A percentile compares a stretch with the other conserved stretches of the same genome.
Conservation (phyloP, 2,113 vertebrate genomes). For the Cyanocitta stelleri region DNA sequence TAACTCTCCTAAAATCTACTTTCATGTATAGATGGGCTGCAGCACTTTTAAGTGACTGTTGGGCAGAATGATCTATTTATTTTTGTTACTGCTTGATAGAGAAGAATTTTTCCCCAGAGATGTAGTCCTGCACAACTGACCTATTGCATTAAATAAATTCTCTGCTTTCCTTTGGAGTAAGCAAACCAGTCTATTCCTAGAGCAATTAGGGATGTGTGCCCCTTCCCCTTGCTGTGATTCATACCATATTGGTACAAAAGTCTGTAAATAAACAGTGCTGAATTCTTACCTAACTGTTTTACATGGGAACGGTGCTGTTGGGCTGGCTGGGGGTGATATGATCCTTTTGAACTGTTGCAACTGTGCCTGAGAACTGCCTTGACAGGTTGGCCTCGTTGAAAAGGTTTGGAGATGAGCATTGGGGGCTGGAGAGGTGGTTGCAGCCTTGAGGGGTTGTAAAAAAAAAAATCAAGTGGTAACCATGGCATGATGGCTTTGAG, state of each 20-base stretch:
- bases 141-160: conserved; percentile 55
- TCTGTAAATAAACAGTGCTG: conserved; percentile 9
- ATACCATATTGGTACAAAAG: conserved; percentile 17
- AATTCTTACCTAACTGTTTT: not conserved
- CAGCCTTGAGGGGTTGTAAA: not conserved
- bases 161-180: conserved; percentile 13
- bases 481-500: rapidly evolving
- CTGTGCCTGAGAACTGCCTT: not conserved
- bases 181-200: conserved; percentile 34
- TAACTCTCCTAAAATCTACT: conserved; percentile 18
- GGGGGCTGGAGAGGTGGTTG: not conserved
- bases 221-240: conserved; percentile 47
- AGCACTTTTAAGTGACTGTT: conserved; percentile 24
- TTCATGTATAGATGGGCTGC: not conserved
- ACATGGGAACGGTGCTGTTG: not conserved
- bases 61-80: conserved; percentile 39
- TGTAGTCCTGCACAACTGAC: conserved; percentile 25
- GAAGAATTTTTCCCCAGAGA: conserved; percentile 37
- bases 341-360: not conserved
- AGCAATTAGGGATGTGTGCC: not conserved
- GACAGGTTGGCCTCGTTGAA: rapidly evolving
- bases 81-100: conserved; percentile 41
- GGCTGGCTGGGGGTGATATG: not conserved
- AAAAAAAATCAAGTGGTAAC: not conserved
- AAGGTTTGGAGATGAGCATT: rapidly evolving